These are phyloP conservation scores for Colostygia pectinataria DNA, from an alignment of 2,888 invertebrate genomes.

Conservation along the genomic window DNA sequence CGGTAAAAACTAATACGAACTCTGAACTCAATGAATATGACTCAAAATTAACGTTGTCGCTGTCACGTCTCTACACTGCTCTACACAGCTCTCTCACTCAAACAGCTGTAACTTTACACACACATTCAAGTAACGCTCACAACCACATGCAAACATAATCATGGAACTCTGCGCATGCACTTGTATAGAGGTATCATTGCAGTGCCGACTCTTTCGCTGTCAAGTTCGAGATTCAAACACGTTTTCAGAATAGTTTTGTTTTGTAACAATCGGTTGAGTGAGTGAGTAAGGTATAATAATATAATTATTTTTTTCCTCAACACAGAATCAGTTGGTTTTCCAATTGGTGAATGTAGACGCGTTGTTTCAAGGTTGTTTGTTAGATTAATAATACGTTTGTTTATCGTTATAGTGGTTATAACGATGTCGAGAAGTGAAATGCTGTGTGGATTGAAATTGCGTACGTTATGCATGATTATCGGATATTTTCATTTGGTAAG, in stretches of 20 bases:
- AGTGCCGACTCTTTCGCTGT: conserved; percentile 15
- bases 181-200: conserved; percentile 14
- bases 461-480: conserved; percentile 53
- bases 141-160: conserved; percentile 21
- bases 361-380: conserved; percentile 21
- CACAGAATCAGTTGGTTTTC: conserved; percentile 11
- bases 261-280: neutral
- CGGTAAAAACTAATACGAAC: neutral
- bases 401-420: conserved; percentile 27
- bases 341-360: neutral
- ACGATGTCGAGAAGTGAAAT: conserved; percentile 41
- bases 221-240: conserved; percentile 14
- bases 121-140: conserved; percentile 1
- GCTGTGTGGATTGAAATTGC: conserved; percentile 46
- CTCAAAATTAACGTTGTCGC: too few species aligned
- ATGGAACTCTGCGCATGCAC: conserved; percentile 28
- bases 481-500: conserved; percentile 64
- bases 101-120: neutral
- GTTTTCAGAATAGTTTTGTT: neutral
- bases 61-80: neutral
- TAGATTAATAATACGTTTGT: conserved; percentile 25
- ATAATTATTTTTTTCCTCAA: conserved; percentile 13
- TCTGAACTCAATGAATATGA: too few species aligned
- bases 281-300: conserved; percentile 15
- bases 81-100: neutral